Evolutionary conservation across 2,797 vertebrate species (phyloP), one percentile per base, ranked within the genome.

Genomic region (Neoniphon sammara): DNA sequence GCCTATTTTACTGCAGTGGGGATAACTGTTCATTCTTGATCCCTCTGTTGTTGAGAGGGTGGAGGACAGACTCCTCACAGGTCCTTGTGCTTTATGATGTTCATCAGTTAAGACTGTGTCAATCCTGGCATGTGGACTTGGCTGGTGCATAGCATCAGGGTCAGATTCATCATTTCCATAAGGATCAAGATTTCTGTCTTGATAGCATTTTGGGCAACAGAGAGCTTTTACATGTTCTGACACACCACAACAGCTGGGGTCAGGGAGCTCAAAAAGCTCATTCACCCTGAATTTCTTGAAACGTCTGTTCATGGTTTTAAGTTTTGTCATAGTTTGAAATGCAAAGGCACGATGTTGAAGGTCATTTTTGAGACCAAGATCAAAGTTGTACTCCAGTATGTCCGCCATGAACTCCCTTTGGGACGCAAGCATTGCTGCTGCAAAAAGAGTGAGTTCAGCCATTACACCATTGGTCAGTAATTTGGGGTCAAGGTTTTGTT

Each of bases 401-500:
- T 83, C 80, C 12, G 68, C 73, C 5, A 81, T 46, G 34, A 83
- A 85, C 30, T 75, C 0, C 18, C 46, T 70, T 2, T 20, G 52
- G 12, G 78, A 54, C 12, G 65, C 66, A 0, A 9, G 3, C 15
- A 86, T 15, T 12, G 14, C 58, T 42, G 7, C 17, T 0, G 68
- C 72, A 78, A 86, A 73, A 11, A 39, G 36, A 10, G 42, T 25
- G 0, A 83, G 0, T 46, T 85, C 81, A 25, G 61, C 54, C 84
- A 85, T 70, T 58, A 85, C 1, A 2, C 81, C 81, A 3, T 83
- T 81, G 12, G 84, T 86, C 25, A 83, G 25, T 17, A 83, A 70
- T 31, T 65, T 76, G 6, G 50, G 81, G 25, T 49, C 25, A 10
- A 83, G 72, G 6, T 78, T 81, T 50, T 50, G 62, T 57, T 74